Base-by-base conservation (phyloP, 2,888 invertebrate genomes). In the Lithophane leautieri region DNA sequence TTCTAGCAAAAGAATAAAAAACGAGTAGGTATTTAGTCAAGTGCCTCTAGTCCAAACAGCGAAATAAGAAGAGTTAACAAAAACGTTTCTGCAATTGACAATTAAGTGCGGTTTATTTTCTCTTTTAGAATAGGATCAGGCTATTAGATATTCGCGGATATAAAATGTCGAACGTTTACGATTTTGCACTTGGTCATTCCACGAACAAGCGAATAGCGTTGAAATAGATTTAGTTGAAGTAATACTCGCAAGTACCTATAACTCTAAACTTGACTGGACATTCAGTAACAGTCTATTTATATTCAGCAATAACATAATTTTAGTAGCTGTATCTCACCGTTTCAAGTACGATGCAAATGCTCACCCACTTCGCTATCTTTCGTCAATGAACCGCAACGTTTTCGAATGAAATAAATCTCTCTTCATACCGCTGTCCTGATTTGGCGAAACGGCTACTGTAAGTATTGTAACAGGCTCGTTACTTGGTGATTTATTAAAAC, bases 401-500 rank as follows among this genome's bases (percentile, higher is more conserved):
- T 81, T 88, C 88, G 84, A 89, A 88, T 86, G 88, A 92, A 92
- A 92, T 92, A 91, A 91, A 93, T 92, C 88, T 89, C 86, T 91
- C 90, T 89, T 90, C 91, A 92, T 93, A 92, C 90, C 90, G 87
- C 76, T 80, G 86, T 90, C 92, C 93, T 90, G 92, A 91, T 94
- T 94, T 93, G 93, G 94, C 84, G 90, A 91, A 93, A 91, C 93
- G 86, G 90, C 94, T 94, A 91, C 94, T 90, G 93, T 90, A 88
- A 81, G 88, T 93, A 91, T 93, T 90, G 93, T 90, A 87, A 82
- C 89, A 82, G 89, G 83, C 91, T 92, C 86, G 89, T 90, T 91
- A 86, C 89, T 88, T 89, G 89, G 91, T 93, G 94, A 93, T 94
- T 94, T 94, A 94, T 94, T 91, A 90, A 89, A 92, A 92, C 92